Evolutionary conservation across 2,888 invertebrate species (phyloP), one percentile per base, ranked within the genome.

Genomic region (Eristalinus sepulchralis): DNA sequence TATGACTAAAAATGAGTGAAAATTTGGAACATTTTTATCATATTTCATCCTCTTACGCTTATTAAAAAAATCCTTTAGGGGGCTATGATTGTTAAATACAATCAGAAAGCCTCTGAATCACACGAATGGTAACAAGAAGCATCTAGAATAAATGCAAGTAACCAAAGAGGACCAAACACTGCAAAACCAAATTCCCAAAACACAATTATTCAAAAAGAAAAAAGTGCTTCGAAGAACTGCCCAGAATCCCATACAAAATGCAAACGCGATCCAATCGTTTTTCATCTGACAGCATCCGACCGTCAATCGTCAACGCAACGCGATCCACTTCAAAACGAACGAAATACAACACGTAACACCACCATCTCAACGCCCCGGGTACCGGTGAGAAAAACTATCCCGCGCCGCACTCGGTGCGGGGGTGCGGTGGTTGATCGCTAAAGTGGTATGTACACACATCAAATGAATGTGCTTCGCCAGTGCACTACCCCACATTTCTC

Each of bases 241-340:
- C 47, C 8, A 17, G 1, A 47, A 8, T 47, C 47, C 47, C 47
- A 47, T 8, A 1, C 1, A 2, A 47, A 17, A 47, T 9, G 47
- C 47, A 17, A 47, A 47, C 47, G 55, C 33, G 67, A 39, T 82
- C 57, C 47, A 34, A 55, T 10, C 60, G 66, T 63, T 67, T 73
- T 64, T 60, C 62, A 81, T 67, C 31, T 47, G 47, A 47, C 71
- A 71, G 47, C 64, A 64, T 67, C 68, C 68, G 53, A 64, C 53
- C 27, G 75, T 60, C 55, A 75, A 62, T 59, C 71, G 68, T 81
- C 85, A 67, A 85, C 85, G 85, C 85, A 85, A 85, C 60, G 77
- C 82, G 77, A 85, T 85, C 77, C 73, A 82, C 82, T 82, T 85
- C 60, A 82, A 82, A 77, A 60, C 67, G 20, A 71, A 64, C 73